Evolutionary conservation across 1,140 invertebrate genomes (phyloP).

Genomic region (Contarinia nasturtii): DNA sequence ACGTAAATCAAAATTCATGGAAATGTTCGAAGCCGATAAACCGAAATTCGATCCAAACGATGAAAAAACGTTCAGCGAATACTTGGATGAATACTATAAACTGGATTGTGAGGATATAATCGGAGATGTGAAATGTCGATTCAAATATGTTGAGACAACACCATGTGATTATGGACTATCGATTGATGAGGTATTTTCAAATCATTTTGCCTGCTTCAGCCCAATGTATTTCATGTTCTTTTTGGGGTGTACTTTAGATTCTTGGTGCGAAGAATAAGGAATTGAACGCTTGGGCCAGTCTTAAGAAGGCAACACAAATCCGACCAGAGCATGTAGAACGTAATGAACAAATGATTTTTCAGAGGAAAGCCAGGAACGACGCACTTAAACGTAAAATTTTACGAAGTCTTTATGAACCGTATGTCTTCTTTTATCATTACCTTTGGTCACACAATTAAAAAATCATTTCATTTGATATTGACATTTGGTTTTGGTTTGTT

Average conservation of each 20-base stretch:
- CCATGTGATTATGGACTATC: slow-evolving; percentile 85
- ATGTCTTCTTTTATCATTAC: slow-evolving; percentile 3
- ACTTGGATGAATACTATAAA: slow-evolving; percentile 86
- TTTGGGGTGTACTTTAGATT: slow-evolving; percentile 62
- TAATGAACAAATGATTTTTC: slow-evolving; percentile 57
- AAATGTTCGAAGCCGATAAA: slow-evolving; percentile 48
- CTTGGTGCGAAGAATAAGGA: slow-evolving; percentile 78
- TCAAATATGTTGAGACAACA: slow-evolving; percentile 77
- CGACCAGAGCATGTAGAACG: slow-evolving; percentile 58
- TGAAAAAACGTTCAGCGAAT: slow-evolving; percentile 63
- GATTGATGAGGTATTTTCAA: slow-evolving; percentile 54
- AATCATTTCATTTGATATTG: not conserved
- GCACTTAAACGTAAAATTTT: slow-evolving; percentile 64
- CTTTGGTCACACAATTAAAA: not conserved
- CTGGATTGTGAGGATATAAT: slow-evolving; percentile 91
- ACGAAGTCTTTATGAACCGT: slow-evolving; percentile 53
- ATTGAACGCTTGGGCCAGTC: slow-evolving; percentile 83
- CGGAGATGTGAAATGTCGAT: slow-evolving; percentile 73
- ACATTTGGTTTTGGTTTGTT: not conserved
- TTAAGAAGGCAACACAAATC: slow-evolving; percentile 76
- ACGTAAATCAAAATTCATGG: slow-evolving; percentile 44
- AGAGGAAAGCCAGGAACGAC: slow-evolving; percentile 51
- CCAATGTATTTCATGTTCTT: slow-evolving; percentile 2
- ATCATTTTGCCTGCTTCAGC: not conserved
- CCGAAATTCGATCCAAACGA: slow-evolving; percentile 64